Conservation (phyloP, 1,140 invertebrate species). For the Pantala flavescens region DNA sequence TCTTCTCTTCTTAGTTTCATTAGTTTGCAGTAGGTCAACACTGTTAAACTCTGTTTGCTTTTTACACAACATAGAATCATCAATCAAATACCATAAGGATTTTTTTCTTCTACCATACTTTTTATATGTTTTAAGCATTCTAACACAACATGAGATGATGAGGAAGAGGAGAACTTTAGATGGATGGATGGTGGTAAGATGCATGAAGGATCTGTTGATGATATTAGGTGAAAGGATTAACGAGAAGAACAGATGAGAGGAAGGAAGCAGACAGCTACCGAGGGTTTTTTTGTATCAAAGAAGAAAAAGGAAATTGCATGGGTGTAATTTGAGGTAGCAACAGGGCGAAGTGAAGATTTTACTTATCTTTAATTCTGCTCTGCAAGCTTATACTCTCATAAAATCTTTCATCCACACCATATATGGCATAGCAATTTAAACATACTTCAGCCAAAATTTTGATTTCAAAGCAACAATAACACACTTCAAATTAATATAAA, state of each 20-base stretch:
- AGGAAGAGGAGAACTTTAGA: slow-evolving; percentile 1
- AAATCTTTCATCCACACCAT: neutral
- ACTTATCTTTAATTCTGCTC: neutral
- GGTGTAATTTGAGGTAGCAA: slow-evolving; percentile 5
- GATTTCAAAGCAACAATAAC: neutral
- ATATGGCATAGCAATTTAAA: neutral
- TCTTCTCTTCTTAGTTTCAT: slow-evolving; percentile 7
- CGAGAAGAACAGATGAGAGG: neutral
- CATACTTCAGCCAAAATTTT: neutral
- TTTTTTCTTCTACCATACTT: slow-evolving; percentile 9
- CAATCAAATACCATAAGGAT: slow-evolving; percentile 10
- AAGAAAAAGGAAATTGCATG: neutral
- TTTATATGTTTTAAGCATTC: slow-evolving; percentile 5
- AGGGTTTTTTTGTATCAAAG: neutral
- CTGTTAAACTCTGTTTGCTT: slow-evolving; percentile 9
- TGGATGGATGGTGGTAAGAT: neutral
- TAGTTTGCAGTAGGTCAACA: slow-evolving; percentile 5
- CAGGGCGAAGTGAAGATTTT: slow-evolving; percentile 5
- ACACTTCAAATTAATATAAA: neutral
- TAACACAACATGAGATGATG: slow-evolving; percentile 9
- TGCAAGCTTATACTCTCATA: neutral
- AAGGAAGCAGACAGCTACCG: neutral
- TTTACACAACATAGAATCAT: slow-evolving; percentile 7
- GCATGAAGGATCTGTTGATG: neutral
- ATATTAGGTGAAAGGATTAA: neutral